Conservation (phyloP, 2,888 invertebrate genomes). For the Morpho deidamia region DNA sequence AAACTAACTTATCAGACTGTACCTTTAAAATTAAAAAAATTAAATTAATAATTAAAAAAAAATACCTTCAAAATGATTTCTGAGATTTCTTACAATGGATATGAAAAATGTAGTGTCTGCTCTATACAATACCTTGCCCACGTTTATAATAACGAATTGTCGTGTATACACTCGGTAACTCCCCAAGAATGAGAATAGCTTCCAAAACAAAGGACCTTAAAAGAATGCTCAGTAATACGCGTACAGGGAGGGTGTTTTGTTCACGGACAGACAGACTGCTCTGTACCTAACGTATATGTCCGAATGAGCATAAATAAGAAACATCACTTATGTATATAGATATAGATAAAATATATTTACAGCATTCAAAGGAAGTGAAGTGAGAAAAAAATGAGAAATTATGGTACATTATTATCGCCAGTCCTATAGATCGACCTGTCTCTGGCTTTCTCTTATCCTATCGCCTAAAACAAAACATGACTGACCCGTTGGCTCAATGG, state of each 20-base stretch:
- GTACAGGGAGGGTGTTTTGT: slow-evolving; percentile 24
- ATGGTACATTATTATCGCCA: too few relatives aligned
- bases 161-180: slow-evolving; percentile 15
- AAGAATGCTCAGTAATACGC: slow-evolving; percentile 23
- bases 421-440: too few relatives aligned
- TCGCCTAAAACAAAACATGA: too few relatives aligned
- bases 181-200: slow-evolving; percentile 12
- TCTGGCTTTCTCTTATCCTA: too few relatives aligned
- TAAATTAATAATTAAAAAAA: too few relatives aligned
- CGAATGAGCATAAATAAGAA: too few relatives aligned
- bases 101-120: background rate
- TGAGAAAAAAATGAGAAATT: too few relatives aligned
- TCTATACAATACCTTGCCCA: background rate
- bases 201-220: slow-evolving; percentile 16
- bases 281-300: background rate
- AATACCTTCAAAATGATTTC: background rate
- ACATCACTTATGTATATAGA: too few relatives aligned
- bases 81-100: background rate
- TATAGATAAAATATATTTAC: too few relatives aligned
- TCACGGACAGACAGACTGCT: slow-evolving; percentile 19
- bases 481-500: too few relatives aligned
- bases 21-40: background rate
- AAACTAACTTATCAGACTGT: background rate
- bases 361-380: too few relatives aligned
- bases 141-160: slow-evolving; percentile 17